phyloP scores from a whole-genome alignment of 1,140 invertebrate species.

The Phthorimaea operculella region DNA sequence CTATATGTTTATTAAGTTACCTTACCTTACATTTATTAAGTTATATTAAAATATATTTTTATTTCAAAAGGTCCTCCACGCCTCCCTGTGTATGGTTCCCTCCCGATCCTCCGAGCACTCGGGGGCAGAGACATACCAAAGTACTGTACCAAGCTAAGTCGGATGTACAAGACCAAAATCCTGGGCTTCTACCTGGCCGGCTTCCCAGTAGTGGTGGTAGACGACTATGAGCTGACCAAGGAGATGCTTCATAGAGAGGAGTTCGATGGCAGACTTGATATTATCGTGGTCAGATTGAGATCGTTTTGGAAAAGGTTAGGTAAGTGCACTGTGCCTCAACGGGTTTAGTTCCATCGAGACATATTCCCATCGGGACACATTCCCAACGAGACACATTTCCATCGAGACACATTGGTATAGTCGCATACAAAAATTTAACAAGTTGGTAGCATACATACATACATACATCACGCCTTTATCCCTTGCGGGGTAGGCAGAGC shows the following conservation, averaged over 20 bases:
- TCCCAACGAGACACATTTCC: too few species aligned
- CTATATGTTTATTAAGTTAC: too few species aligned
- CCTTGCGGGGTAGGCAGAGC: too few species aligned
- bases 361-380: too few species aligned
- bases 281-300: slow-evolving; percentile 39
- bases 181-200: slow-evolving; percentile 50
- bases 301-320: slow-evolving; percentile 32
- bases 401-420: too few species aligned
- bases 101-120: slow-evolving; percentile 42
- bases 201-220: slow-evolving; percentile 36
- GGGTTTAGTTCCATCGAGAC: too few species aligned
- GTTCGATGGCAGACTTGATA: slow-evolving; percentile 53
- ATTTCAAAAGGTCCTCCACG: slow-evolving; percentile 38
- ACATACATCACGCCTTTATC: too few species aligned
- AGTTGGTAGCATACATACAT: too few species aligned
- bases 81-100: slow-evolving; percentile 44
- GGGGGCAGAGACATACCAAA: slow-evolving; percentile 32
- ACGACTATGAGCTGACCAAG: slow-evolving; percentile 44
- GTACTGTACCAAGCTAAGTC: slow-evolving; percentile 30
- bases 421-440: too few species aligned
- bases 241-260: slow-evolving; percentile 49
- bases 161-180: slow-evolving; percentile 44
- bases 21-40: too few species aligned
- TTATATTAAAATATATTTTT: not conserved
- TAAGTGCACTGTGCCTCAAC: not conserved